Percentiles rank a stretch among this genome's conserved stretches.
These are phyloP conservation scores for Drosophila pandora DNA, from an alignment of 1,140 invertebrate genomes.

Conservation along the genomic window DNA sequence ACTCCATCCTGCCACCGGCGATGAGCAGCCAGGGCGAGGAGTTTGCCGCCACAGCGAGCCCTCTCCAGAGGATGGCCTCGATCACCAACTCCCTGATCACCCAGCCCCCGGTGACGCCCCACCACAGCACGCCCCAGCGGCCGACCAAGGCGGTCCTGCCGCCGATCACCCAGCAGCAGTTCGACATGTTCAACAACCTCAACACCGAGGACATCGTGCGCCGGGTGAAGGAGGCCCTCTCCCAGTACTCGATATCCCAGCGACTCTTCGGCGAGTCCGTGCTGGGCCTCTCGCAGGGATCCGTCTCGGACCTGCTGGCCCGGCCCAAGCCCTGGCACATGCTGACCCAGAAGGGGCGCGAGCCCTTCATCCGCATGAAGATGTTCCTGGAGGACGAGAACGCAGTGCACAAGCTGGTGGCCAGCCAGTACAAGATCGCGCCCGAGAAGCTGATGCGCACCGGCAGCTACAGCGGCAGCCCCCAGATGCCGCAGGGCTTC, in stretches of 20 bases:
- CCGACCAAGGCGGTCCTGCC: slow-evolving; percentile 97
- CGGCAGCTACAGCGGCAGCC: slow-evolving; percentile 94
- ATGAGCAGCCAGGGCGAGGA: slow-evolving; percentile 89
- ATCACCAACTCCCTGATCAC: slow-evolving; percentile 98
- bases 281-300: slow-evolving; percentile 97
- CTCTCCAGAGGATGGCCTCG: slow-evolving; percentile 97
- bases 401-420: slow-evolving; percentile 97
- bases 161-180: slow-evolving; percentile 99
- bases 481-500: slow-evolving; percentile 89
- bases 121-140: slow-evolving; percentile 91
- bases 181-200: slow-evolving; percentile 98
- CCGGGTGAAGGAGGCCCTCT: slow-evolving; percentile 98
- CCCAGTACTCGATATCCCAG: slow-evolving; percentile 99
- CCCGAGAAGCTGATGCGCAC: slow-evolving; percentile 98
- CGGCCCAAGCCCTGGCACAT: slow-evolving; percentile 98
- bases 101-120: slow-evolving; percentile 92
- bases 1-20: slow-evolving; percentile 92
- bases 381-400: slow-evolving; percentile 99
- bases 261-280: slow-evolving; percentile 99
- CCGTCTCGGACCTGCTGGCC: slow-evolving; percentile 96
- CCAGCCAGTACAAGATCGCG: slow-evolving; percentile 98
- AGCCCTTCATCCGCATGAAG: slow-evolving; percentile 99
- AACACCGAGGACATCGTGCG: slow-evolving; percentile 99
- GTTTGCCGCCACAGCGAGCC: slow-evolving; percentile 93
- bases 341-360: slow-evolving; percentile 97